Percentiles rank a stretch among this genome's conserved stretches.
phyloP scores from a whole-genome alignment of 2,797 vertebrate species.

The Ctenosaura bakeri region DNA sequence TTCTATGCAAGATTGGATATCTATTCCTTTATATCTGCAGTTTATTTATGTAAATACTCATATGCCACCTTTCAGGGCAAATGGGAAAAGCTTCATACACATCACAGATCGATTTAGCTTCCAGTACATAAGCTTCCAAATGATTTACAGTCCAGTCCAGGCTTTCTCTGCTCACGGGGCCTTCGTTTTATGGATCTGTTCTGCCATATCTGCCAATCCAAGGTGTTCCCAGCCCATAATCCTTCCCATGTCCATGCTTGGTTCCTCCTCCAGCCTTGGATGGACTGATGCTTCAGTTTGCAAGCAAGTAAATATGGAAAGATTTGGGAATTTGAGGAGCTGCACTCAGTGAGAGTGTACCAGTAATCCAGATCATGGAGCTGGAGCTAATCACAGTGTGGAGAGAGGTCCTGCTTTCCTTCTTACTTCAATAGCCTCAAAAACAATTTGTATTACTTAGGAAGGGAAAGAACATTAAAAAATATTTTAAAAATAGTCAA shows the following conservation, averaged over 20 bases:
- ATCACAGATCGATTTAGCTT: background rate
- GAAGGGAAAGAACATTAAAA: background rate
- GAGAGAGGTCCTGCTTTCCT: background rate
- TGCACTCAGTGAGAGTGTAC: no score
- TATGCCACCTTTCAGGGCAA: background rate
- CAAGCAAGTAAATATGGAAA: no score
- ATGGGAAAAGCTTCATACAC: background rate
- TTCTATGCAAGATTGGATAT: background rate
- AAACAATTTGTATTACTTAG: background rate
- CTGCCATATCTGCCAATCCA: background rate
- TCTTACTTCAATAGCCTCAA: background rate
- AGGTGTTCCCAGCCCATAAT: background rate
- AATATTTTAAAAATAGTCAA: background rate
- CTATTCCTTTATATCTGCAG: background rate
- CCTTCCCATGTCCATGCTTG: background rate
- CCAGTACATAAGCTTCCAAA: background rate
- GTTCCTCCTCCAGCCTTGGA: background rate
- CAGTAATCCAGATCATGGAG: background rate
- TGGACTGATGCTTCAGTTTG: background rate
- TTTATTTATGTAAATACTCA: background rate
- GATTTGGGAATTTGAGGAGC: no score
- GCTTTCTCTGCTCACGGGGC: no score
- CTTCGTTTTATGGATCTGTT: background rate
- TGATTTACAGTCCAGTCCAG: background rate
- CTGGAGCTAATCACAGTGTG: background rate